phyloP scores from a whole-genome alignment of 2,888 invertebrate genomes.

The Oligia latruncula region DNA sequence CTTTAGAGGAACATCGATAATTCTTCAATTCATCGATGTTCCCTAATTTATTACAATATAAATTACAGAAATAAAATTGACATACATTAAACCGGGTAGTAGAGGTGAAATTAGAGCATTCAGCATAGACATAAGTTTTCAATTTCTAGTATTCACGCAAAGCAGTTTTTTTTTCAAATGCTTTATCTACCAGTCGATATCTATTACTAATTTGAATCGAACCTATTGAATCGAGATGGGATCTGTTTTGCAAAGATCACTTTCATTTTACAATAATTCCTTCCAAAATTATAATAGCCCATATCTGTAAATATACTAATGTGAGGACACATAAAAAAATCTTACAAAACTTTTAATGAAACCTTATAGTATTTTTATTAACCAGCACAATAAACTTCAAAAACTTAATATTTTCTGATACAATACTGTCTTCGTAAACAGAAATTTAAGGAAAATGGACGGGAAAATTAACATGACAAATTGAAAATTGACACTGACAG shows the following conservation, averaged over 20 bases:
- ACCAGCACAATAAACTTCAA: no score
- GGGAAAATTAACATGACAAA: conserved; percentile 13
- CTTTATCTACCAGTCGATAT: neutral
- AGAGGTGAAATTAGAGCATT: neutral
- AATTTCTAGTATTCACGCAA: neutral
- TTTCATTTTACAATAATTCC: neutral
- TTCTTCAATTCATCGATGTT: neutral
- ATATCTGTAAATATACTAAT: neutral
- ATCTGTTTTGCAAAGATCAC: conserved; percentile 11
- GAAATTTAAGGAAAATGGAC: neutral
- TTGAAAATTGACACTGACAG: neutral
- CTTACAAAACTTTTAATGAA: neutral
- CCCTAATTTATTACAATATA: neutral
- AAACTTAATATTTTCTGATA: neutral
- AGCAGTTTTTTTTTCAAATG: no score
- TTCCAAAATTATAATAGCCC: neutral
- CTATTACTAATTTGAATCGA: neutral
- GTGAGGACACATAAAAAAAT: neutral
- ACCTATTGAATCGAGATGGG: neutral
- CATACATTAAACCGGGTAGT: no score
- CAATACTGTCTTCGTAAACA: conserved; percentile 6
- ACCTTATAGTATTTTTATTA: no score
- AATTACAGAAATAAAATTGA: no score
- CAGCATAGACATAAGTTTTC: neutral
- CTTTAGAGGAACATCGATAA: neutral